These are phyloP conservation scores for Psophia crepitans DNA, from an alignment of 2,113 vertebrate genomes.

Conservation along the genomic window DNA sequence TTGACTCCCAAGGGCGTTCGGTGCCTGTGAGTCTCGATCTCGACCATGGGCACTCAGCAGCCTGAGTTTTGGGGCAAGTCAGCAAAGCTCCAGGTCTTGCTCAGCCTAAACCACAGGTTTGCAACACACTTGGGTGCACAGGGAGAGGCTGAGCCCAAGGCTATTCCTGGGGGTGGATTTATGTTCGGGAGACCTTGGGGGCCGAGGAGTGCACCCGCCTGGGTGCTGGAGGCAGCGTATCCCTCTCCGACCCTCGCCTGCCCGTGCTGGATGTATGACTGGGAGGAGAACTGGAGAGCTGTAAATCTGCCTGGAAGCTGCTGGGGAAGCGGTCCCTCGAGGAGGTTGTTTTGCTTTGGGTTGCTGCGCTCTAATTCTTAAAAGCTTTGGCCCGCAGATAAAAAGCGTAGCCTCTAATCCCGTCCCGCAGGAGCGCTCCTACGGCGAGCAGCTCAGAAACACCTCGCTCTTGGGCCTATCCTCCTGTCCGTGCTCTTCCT, in stretches of 20 bases:
- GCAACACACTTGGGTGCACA: rapidly evolving
- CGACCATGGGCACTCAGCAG: rapidly evolving
- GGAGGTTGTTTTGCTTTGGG: background rate
- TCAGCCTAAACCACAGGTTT: background rate
- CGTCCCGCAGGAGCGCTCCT: background rate
- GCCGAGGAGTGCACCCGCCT: background rate
- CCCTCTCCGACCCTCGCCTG: background rate
- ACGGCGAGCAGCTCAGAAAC: background rate
- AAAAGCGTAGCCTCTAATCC: slow-evolving; percentile 44
- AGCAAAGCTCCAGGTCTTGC: background rate
- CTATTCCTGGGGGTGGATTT: background rate
- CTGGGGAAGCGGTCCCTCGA: background rate
- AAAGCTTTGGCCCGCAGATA: slow-evolving; percentile 39
- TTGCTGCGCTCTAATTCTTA: slow-evolving; percentile 36
- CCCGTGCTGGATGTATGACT: background rate
- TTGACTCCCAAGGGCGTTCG: background rate
- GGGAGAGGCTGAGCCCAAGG: background rate
- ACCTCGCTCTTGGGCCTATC: background rate
- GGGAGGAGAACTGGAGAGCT: slow-evolving; percentile 15
- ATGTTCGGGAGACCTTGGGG: background rate
- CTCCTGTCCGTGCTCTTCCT: background rate
- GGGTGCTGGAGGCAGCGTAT: background rate
- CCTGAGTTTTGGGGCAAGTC: background rate
- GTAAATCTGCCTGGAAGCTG: slow-evolving; percentile 40
- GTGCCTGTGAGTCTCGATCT: background rate